Percentiles rank a stretch among this genome's conserved stretches.
Conservation (phyloP, 2,888 invertebrate species). For the Folsomia manolachei region DNA sequence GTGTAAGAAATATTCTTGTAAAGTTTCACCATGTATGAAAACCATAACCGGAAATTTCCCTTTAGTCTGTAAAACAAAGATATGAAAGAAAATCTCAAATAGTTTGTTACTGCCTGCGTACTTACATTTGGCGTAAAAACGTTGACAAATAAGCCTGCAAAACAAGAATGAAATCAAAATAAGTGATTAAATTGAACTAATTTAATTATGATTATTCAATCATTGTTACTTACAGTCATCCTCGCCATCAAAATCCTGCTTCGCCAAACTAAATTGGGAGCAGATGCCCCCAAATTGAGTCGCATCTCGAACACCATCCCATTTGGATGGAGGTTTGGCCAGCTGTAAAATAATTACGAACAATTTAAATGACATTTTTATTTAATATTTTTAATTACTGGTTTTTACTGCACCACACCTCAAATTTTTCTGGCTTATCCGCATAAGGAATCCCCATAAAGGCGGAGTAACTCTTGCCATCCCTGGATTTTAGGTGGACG, state of each 20-base stretch:
- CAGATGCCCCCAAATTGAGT: constrained; percentile 30
- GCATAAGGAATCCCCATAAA: constrained; percentile 38
- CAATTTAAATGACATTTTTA: neutral
- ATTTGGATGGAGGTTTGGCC: constrained; percentile 26
- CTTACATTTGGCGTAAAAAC: constrained; percentile 36
- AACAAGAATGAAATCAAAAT: too few species aligned
- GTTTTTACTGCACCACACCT: constrained; percentile 24
- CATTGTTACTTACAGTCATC: too few species aligned
- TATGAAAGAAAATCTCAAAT: too few species aligned
- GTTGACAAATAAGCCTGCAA: constrained; percentile 37
- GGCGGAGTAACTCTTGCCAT: constrained; percentile 22
- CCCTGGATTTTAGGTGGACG: constrained; percentile 19
- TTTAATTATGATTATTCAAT: too few species aligned
- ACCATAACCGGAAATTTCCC: constrained; percentile 19
- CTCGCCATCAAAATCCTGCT: constrained; percentile 17
- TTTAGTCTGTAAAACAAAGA: too few species aligned
- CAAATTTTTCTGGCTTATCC: constrained; percentile 28
- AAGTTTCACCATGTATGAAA: constrained; percentile 32
- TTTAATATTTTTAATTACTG: neutral
- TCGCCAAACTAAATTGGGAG: constrained; percentile 28
- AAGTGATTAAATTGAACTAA: too few species aligned
- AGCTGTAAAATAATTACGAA: constrained; percentile 15
- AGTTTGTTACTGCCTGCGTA: too few species aligned
- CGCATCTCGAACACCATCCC: constrained; percentile 31
- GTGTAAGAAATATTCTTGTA: too few species aligned